phyloP scores from a whole-genome alignment of 2,797 vertebrate genomes.

The Vespertilio murinus region DNA sequence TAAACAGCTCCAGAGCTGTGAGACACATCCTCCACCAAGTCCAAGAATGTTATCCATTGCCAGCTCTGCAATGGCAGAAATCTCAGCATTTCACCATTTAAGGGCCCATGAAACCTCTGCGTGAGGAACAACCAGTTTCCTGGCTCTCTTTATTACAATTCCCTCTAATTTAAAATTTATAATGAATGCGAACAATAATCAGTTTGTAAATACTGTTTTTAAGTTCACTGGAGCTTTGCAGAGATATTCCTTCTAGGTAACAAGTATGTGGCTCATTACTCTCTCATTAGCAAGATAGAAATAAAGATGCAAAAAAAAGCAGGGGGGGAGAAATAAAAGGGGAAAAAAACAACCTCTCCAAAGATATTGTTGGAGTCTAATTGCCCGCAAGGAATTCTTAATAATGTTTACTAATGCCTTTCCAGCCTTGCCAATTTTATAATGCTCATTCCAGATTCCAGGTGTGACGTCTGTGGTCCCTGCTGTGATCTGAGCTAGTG shows the following conservation, averaged over 20 bases:
- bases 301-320: slow-evolving; percentile 82
- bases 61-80: background rate
- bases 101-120: slow-evolving; percentile 73
- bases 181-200: slow-evolving; percentile 84
- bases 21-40: background rate
- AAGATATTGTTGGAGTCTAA: slow-evolving; percentile 85
- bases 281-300: slow-evolving; percentile 87
- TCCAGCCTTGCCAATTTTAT: slow-evolving; percentile 86
- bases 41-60: background rate
- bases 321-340: background rate
- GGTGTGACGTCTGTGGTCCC: slow-evolving; percentile 84
- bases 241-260: slow-evolving; percentile 86
- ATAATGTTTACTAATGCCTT: slow-evolving; percentile 88
- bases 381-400: slow-evolving; percentile 88
- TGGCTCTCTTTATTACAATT: slow-evolving; percentile 71
- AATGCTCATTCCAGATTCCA: slow-evolving; percentile 83
- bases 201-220: slow-evolving; percentile 87
- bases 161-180: slow-evolving; percentile 83
- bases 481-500: slow-evolving; percentile 81
- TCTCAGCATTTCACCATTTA: slow-evolving; percentile 69
- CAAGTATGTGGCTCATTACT: slow-evolving; percentile 87
- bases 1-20: background rate
- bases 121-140: slow-evolving; percentile 74
- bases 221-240: slow-evolving; percentile 85
- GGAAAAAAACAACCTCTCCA: slow-evolving; percentile 65